Conservation (phyloP, 1,140 invertebrate genomes). For the Bombus cullumanus region DNA sequence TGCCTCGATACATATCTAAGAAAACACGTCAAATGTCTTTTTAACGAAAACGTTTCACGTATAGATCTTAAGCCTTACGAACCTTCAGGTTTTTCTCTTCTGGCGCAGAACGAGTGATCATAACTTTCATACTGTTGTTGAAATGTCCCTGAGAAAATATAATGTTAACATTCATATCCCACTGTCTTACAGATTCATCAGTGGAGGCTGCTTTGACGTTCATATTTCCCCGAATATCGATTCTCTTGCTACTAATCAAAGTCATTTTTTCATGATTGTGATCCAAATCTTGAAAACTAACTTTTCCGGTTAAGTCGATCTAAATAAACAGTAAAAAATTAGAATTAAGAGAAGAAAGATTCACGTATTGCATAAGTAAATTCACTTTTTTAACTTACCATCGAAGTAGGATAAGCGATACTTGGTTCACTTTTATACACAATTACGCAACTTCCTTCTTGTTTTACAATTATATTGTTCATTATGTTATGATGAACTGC, state of each 20-base stretch:
- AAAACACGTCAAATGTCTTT: neutral
- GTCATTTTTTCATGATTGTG: slow-evolving; percentile 8
- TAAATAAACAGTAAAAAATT: slow-evolving; percentile 17
- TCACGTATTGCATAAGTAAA: neutral
- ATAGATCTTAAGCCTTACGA: neutral
- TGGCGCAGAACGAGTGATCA: slow-evolving; percentile 71
- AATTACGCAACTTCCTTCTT: slow-evolving; percentile 63
- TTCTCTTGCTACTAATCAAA: slow-evolving; percentile 41
- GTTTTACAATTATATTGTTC: slow-evolving; percentile 60
- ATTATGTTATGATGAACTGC: slow-evolving; percentile 48
- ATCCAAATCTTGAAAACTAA: slow-evolving; percentile 54
- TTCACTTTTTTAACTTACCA: slow-evolving; percentile 43
- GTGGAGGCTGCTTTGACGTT: slow-evolving; percentile 61
- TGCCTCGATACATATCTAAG: slow-evolving; percentile 76
- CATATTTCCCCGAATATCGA: slow-evolving; percentile 65
- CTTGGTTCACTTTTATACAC: slow-evolving; percentile 67
- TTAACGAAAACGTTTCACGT: neutral
- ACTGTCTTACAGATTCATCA: slow-evolving; percentile 66
- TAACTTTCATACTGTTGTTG: slow-evolving; percentile 68
- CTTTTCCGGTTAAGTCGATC: slow-evolving; percentile 65
- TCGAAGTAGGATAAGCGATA: slow-evolving; percentile 61
- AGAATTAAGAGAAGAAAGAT: neutral
- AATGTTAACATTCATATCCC: slow-evolving; percentile 73
- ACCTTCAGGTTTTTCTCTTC: slow-evolving; percentile 74
- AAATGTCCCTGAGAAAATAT: slow-evolving; percentile 69